phyloP scores from a whole-genome alignment of 1,140 invertebrate genomes.

The Macrosteles quadrilineatus region DNA sequence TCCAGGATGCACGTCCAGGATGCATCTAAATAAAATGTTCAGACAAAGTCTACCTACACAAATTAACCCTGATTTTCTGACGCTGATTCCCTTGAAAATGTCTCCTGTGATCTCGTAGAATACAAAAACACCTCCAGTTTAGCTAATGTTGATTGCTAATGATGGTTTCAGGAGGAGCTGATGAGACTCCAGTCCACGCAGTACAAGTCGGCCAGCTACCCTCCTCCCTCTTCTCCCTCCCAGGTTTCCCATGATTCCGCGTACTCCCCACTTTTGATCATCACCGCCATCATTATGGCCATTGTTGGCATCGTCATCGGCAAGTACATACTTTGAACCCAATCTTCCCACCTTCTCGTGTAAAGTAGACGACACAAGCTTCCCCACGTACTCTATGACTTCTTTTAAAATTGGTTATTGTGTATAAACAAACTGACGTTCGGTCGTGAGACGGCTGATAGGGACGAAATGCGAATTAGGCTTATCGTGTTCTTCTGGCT shows the following conservation, averaged over 20 bases:
- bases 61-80: too few relatives aligned
- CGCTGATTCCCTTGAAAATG: too few relatives aligned
- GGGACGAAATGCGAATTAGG: conserved; percentile 3
- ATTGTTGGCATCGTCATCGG: conserved; percentile 54
- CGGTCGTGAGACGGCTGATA: neutral
- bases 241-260: conserved; percentile 35
- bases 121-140: too few relatives aligned
- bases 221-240: conserved; percentile 31
- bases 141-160: too few relatives aligned
- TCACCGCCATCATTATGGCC: conserved; percentile 47
- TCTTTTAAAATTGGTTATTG: conserved; percentile 25
- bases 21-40: too few relatives aligned
- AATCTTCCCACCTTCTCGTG: conserved; percentile 22
- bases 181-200: conserved; percentile 31
- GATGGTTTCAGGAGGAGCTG: conserved; percentile 36
- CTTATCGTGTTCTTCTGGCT: conserved; percentile 19
- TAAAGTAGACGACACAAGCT: conserved; percentile 28
- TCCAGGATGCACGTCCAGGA: too few relatives aligned
- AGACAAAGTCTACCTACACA: too few relatives aligned
- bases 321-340: conserved; percentile 49
- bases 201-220: conserved; percentile 34
- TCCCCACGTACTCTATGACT: conserved; percentile 21
- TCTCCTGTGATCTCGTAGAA: too few relatives aligned
- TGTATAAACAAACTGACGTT: conserved; percentile 28
- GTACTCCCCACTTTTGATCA: conserved; percentile 50